A percentile compares a stretch with the other conserved stretches of the same genome.
Conservation (phyloP, 2,113 vertebrate genomes). For the Galeopterus variegatus region DNA sequence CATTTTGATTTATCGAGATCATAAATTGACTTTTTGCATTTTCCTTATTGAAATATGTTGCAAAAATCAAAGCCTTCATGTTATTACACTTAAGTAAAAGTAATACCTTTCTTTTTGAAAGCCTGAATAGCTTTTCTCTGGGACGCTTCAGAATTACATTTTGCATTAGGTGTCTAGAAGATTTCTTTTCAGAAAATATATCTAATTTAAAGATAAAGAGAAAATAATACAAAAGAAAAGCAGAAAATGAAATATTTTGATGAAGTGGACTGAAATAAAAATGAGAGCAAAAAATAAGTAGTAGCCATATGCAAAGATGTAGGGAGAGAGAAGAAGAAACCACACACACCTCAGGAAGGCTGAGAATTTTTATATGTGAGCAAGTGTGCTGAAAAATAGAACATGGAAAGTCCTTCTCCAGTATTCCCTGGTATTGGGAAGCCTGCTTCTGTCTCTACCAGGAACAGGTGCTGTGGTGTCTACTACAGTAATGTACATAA, state of each 20-base stretch:
- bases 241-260: not conserved
- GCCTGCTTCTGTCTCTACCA: not conserved
- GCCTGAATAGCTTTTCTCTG: not conserved
- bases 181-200: not conserved
- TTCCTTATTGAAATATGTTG: not conserved
- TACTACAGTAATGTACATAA: not conserved
- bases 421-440: not conserved
- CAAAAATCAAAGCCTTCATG: not conserved
- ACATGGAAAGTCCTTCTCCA: not conserved
- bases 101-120: too few species aligned
- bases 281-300: not conserved
- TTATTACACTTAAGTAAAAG: not conserved
- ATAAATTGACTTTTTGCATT: not conserved
- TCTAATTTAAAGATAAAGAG: not conserved
- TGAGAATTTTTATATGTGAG: not conserved
- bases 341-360: not conserved
- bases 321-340: not conserved
- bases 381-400: not conserved
- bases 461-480: not conserved
- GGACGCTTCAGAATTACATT: not conserved
- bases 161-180: not conserved
- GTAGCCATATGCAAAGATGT: not conserved
- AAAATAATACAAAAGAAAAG: not conserved
- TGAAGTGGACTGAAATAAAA: not conserved
- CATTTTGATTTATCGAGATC: too few species aligned